phyloP scores from a whole-genome alignment of 2,113 vertebrate species.

The Ceuthmochares aereus region DNA sequence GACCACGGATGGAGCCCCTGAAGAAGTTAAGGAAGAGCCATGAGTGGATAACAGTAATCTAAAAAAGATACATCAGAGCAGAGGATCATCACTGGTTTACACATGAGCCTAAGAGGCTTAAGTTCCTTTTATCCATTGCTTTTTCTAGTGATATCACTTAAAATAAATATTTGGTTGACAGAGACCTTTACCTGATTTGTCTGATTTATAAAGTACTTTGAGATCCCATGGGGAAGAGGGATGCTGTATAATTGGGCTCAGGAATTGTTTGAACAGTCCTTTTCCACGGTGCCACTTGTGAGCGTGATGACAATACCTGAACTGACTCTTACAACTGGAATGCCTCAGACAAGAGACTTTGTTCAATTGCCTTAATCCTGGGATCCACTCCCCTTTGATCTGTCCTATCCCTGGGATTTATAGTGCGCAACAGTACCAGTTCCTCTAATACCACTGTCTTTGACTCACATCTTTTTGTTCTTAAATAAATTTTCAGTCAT shows the following conservation, averaged over 20 bases:
- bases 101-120: not conserved
- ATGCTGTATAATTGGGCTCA: not conserved
- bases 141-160: not conserved
- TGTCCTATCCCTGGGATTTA: not conserved
- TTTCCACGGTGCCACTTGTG: not conserved
- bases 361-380: not conserved
- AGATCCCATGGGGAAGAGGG: not conserved
- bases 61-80: not conserved
- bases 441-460: not conserved
- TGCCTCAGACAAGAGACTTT: not conserved
- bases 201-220: not conserved
- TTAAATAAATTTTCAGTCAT: not conserved
- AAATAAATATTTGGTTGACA: not conserved
- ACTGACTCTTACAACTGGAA: not conserved
- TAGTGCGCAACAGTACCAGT: not conserved
- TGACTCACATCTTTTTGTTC: not conserved
- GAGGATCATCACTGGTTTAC: not conserved
- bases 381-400: constrained; percentile 1
- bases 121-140: not conserved
- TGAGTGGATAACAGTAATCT: not conserved
- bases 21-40: not conserved
- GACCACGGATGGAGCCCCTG: not conserved
- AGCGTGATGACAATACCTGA: not conserved
- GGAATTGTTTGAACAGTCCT: not conserved
- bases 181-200: not conserved